These are phyloP conservation scores for Mus caroli DNA, from an alignment of 2,797 vertebrate genomes.

Conservation along the genomic window DNA sequence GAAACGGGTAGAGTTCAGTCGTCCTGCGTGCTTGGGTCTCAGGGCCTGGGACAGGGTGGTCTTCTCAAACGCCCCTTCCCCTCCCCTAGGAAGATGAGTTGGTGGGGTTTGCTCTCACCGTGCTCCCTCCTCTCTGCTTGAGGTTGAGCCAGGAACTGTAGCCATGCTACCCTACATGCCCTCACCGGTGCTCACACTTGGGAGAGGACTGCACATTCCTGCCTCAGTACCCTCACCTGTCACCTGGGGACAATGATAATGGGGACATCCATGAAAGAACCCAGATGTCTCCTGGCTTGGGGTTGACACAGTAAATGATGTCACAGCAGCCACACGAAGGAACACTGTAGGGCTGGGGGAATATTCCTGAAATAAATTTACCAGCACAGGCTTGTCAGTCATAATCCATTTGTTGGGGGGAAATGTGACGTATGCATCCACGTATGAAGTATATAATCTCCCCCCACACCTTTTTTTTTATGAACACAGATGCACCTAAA, in stretches of 20 bases:
- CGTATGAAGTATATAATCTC: not conserved
- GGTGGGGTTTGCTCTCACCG: conserved; percentile 12
- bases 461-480: not conserved
- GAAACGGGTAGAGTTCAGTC: not conserved
- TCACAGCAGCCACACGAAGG: not conserved
- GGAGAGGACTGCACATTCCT: not conserved
- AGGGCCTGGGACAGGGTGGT: not conserved
- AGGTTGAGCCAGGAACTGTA: not conserved
- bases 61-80: not conserved
- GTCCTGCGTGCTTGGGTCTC: rapidly evolving
- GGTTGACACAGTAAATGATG: not conserved
- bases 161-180: not conserved
- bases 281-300: not conserved
- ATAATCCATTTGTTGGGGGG: not conserved
- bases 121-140: not conserved
- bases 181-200: rapidly evolving
- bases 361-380: conserved; percentile 20
- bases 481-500: not conserved
- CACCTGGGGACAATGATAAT: conserved; percentile 28
- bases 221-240: conserved; percentile 16
- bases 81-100: not conserved
- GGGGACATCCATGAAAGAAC: not conserved
- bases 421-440: not conserved
- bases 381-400: not conserved
- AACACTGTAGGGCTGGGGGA: not conserved